Evolutionary conservation across 1,140 invertebrate genomes (phyloP).

Genomic region (Conus betulinus): DNA sequence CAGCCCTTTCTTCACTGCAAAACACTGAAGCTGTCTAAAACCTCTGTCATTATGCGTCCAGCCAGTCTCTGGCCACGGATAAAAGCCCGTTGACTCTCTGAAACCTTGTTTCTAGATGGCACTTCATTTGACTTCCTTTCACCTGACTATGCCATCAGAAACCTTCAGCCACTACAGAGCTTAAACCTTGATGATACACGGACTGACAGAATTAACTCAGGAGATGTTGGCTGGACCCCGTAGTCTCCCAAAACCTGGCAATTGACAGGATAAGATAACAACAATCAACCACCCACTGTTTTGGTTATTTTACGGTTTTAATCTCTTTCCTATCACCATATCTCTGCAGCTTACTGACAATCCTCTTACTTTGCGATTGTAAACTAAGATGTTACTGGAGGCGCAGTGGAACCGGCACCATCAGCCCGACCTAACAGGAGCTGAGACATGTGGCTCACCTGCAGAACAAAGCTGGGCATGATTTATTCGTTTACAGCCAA

Average conservation of each 20-base stretch:
- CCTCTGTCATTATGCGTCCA: slow-evolving; percentile 40
- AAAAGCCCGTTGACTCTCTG: slow-evolving; percentile 20
- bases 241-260: slow-evolving; percentile 42
- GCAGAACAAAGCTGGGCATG: slow-evolving; percentile 4
- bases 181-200: slow-evolving; percentile 52
- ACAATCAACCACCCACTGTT: slow-evolving; percentile 53
- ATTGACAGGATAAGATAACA: slow-evolving; percentile 45
- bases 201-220: slow-evolving; percentile 46
- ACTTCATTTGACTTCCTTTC: slow-evolving; percentile 47
- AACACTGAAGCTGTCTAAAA: slow-evolving; percentile 33
- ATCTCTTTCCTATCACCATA: slow-evolving; percentile 25
- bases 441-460: slow-evolving; percentile 36
- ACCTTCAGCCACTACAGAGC: slow-evolving; percentile 47
- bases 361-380: slow-evolving; percentile 59
- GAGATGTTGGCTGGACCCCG: slow-evolving; percentile 54
- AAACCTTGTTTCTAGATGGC: slow-evolving; percentile 41
- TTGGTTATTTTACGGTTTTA: slow-evolving; percentile 60
- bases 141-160: slow-evolving; percentile 47
- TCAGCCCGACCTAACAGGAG: neutral
- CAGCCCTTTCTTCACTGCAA: neutral
- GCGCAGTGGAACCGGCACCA: slow-evolving; percentile 10
- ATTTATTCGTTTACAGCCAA: slow-evolving; percentile 16
- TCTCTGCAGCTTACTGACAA: slow-evolving; percentile 48
- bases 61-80: slow-evolving; percentile 14
- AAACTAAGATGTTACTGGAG: slow-evolving; percentile 52